Evolutionary conservation across 2,888 invertebrate species (phyloP), one percentile per base, ranked within the genome.

Genomic region (Cephus sareptanus): DNA sequence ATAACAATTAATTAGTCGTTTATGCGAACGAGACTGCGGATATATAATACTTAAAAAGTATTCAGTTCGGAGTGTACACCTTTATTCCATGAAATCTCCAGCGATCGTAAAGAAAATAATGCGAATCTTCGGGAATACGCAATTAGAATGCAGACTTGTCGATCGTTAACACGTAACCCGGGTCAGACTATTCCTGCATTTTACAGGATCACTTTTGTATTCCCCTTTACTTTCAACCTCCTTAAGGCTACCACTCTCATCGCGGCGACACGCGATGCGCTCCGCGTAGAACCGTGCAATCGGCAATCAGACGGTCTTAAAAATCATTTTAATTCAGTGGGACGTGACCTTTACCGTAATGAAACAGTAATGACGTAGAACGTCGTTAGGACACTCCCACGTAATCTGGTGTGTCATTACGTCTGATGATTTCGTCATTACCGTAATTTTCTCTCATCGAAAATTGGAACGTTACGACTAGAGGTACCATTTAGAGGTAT

Each of bases 1-100:
- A 81, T 83, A 83, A 81, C 81, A 83, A 84, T 83, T 79, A 78
- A 80, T 74, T 81, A 80, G 80, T 69, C 77, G 80, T 77, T 76
- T 71, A 78, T 75, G 79, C 77, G 80, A 82, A 82, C 40, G 40
- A 15, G 40, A 40, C 40, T 40, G 40, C 40, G 40, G 15, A 15
- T 40, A 40, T 40, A 40, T 0, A 12, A 35, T 35, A 4, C 35
- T 15, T 15, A 0, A 6, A 40, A 15, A 40, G 15, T 40, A 15
- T 40, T 40, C 40, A 15, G 40, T 15, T 1, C 15, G 40, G 15
- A 15, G 40, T 15, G 15, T 35, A 35, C 4, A 15, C 40, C 4
- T 40, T 40, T 40, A 40, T 15, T 40, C 40, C 40, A 15, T 6
- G 40, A 40, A 40, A 40, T 40, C 15, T 40, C 15, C 40, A 15